phyloP scores from a whole-genome alignment of 2,113 vertebrate genomes.

The Eurystomus gularis region DNA sequence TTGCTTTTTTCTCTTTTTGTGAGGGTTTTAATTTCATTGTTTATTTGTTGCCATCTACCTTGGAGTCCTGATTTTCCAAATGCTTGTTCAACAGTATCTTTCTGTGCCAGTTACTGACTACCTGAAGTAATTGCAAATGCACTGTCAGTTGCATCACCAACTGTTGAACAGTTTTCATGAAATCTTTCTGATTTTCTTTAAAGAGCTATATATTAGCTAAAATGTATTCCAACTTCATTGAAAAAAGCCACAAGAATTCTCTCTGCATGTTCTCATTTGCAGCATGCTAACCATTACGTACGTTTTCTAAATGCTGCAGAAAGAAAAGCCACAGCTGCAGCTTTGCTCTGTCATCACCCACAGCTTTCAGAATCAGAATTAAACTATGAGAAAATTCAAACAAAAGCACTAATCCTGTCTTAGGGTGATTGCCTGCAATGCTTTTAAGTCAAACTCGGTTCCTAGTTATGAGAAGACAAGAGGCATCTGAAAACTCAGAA shows the following conservation, averaged over 20 bases:
- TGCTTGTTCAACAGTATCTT: background rate
- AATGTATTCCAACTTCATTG: background rate
- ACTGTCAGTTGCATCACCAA: background rate
- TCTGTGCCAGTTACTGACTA: background rate
- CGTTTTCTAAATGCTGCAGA: background rate
- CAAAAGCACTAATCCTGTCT: conserved; percentile 10
- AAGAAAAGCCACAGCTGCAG: conserved; percentile 48
- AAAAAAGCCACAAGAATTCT: background rate
- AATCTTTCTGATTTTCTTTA: background rate
- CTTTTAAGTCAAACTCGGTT: background rate
- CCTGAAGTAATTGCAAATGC: background rate
- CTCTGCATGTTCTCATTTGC: background rate
- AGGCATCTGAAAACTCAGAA: background rate
- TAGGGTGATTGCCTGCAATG: background rate
- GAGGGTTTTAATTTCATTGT: background rate
- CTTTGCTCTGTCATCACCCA: conserved; percentile 33
- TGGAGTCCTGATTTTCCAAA: background rate
- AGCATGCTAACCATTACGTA: background rate
- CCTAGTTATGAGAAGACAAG: background rate
- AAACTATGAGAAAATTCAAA: conserved; percentile 15
- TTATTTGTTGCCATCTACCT: background rate
- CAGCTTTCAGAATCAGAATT: conserved; percentile 14
- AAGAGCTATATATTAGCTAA: background rate
- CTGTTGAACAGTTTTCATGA: background rate
- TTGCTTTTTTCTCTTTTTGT: background rate